Base-by-base conservation (phyloP, 2,113 vertebrate species). In the Dunckerocampus dactyliophorus region DNA sequence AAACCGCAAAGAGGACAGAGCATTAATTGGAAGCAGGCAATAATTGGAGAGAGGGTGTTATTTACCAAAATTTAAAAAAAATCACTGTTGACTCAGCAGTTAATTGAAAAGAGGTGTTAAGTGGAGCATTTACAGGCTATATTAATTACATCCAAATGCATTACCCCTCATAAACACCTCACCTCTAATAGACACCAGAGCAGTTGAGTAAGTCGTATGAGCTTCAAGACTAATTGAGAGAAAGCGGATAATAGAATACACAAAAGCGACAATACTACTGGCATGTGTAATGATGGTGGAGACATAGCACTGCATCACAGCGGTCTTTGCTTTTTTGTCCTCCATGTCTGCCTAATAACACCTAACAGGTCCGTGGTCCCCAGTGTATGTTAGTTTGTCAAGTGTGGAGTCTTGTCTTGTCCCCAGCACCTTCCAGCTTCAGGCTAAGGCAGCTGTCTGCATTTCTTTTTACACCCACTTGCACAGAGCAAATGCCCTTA, bases 401-500 rank as follows among this genome's bases (percentile, higher is more conserved):
- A 46, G 51, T 63, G 47, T 48, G 7, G 50, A 62, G 59, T 45
- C 42, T 42, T 61, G 53, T 64, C 56, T 75, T 75, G 68, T 50
- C 54, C 64, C 42, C 42, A 69, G 57, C 76, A 67, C 56, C 71
- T 69, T 62, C 49, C 56, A 69, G 72, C 67, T 71, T 69, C 42
- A 63, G 72, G 62, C 81, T 56, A 66, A 66, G 65, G 62, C 63
- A 48, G 63, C 59, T 80, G 49, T 73, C 60, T 85, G 72, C 59
- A 61, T 73, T 79, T 78, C 64, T 61, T 75, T 76, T 56, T 79
- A 75, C 75, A 80, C 82, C 76, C 76, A 65, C 80, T 76, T 75
- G 75, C 71, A 74, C 74, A 68, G 80, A 82, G 82, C 65, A 80
- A 88, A 87, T 82, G 84, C 64, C 74, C 79, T 89, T 87, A 88